phyloP scores from a whole-genome alignment of 2,888 invertebrate species.

The Fissipunctia ypsillon region DNA sequence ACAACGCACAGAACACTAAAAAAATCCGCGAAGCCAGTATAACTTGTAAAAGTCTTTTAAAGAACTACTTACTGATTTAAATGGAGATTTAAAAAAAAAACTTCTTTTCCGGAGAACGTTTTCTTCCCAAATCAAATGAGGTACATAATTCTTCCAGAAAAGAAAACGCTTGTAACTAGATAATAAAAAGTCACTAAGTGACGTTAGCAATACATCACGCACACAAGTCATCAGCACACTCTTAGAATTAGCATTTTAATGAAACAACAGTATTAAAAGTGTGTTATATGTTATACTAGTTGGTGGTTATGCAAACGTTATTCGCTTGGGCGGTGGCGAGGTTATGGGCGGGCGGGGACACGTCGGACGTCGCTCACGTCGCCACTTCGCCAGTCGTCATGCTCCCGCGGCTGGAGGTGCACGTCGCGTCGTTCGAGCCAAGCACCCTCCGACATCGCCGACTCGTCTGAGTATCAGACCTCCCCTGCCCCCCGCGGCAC shows the following conservation, averaged over 20 bases:
- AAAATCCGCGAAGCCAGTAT: neutral
- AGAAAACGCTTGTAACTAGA: neutral
- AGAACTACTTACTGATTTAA: neutral
- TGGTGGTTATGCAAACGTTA: constrained; percentile 76
- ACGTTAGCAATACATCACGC: constrained; percentile 23
- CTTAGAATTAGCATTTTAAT: constrained; percentile 74
- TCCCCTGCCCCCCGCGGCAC: constrained; percentile 57
- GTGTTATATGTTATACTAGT: constrained; percentile 48
- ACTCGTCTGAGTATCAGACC: constrained; percentile 61
- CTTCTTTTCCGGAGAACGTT: neutral
- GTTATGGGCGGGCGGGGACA: constrained; percentile 84
- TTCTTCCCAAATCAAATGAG: neutral
- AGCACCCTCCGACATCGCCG: constrained; percentile 64
- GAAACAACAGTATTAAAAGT: constrained; percentile 75
- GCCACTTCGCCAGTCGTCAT: constrained; percentile 80
- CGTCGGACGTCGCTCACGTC: constrained; percentile 36
- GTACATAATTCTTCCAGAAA: neutral
- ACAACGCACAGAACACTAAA: neutral
- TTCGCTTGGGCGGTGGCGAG: constrained; percentile 83
- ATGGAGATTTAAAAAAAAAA: too few relatives aligned
- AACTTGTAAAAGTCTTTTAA: neutral
- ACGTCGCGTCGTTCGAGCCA: constrained; percentile 69
- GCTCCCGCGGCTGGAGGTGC: constrained; percentile 73
- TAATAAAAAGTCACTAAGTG: neutral
- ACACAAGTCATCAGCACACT: constrained; percentile 46